These are phyloP conservation scores for Camelus bactrianus DNA, from an alignment of 2,113 vertebrate genomes.

Conservation along the genomic window DNA sequence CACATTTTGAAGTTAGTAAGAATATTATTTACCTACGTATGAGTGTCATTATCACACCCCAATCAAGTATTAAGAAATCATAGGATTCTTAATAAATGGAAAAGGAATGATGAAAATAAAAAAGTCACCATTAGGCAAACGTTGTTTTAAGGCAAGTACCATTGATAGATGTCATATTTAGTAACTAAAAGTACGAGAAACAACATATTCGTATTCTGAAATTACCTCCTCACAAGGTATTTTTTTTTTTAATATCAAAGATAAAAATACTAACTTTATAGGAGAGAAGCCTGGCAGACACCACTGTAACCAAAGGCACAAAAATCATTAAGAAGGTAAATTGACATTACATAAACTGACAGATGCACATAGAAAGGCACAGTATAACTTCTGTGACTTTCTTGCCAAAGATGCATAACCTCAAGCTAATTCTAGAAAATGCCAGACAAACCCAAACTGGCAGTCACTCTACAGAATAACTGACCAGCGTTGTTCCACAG, in stretches of 20 bases:
- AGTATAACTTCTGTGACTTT: neutral
- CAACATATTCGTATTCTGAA: neutral
- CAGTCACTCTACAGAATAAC: neutral
- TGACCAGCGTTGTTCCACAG: neutral
- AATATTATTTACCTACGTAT: conserved; percentile 8
- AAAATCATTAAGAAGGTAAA: neutral
- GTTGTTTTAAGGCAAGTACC: neutral
- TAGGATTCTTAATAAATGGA: conserved; percentile 28
- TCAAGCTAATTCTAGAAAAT: neutral
- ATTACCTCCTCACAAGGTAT: neutral
- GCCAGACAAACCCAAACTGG: neutral
- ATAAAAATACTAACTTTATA: neutral
- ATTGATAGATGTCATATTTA: neutral
- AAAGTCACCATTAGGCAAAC: neutral
- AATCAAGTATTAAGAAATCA: conserved; percentile 25
- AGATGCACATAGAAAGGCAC: neutral
- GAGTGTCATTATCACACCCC: neutral
- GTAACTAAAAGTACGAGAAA: neutral
- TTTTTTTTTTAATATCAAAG: neutral
- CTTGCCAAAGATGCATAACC: neutral
- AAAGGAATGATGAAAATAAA: neutral
- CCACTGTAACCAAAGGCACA: neutral
- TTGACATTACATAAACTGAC: rapidly evolving
- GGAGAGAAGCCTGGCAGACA: neutral
- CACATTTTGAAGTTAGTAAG: neutral